phyloP scores from a whole-genome alignment of 2,888 invertebrate species.

The Epinotia demarniana region DNA sequence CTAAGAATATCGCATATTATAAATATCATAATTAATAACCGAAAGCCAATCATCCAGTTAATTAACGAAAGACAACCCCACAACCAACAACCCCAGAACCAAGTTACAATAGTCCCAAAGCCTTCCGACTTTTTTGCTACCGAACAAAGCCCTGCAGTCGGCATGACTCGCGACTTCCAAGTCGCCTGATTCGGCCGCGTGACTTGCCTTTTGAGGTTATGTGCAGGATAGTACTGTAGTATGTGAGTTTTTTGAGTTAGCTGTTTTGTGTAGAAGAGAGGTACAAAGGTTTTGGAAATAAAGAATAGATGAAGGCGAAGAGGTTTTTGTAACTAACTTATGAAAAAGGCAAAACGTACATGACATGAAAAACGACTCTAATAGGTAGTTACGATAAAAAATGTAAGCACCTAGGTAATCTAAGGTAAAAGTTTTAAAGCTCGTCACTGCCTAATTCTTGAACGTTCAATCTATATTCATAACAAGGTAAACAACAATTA shows the following conservation, averaged over 20 bases:
- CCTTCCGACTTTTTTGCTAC: conserved; percentile 43
- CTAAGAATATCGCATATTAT: neutral
- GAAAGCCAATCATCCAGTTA: conserved; percentile 11
- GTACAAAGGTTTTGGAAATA: neutral
- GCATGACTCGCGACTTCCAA: conserved; percentile 35
- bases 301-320: neutral
- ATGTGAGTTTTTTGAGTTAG: conserved; percentile 35
- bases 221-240: conserved; percentile 5
- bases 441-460: too few relatives aligned
- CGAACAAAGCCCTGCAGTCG: conserved; percentile 23
- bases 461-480: too few relatives aligned
- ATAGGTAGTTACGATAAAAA: too few relatives aligned
- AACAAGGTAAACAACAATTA: too few relatives aligned
- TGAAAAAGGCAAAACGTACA: neutral
- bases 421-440: too few relatives aligned
- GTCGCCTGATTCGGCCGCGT: conserved; percentile 39
- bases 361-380: too few relatives aligned
- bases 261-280: conserved; percentile 20
- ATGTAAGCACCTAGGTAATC: too few relatives aligned
- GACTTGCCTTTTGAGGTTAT: conserved; percentile 36
- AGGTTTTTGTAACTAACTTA: neutral
- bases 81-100: conserved; percentile 28
- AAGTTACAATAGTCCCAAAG: conserved; percentile 4
- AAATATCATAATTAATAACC: conserved; percentile 18
- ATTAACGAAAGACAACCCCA: conserved; percentile 32